Evolutionary conservation across 1,140 invertebrate species (phyloP).

Genomic region (Hypothenemus hampei): DNA sequence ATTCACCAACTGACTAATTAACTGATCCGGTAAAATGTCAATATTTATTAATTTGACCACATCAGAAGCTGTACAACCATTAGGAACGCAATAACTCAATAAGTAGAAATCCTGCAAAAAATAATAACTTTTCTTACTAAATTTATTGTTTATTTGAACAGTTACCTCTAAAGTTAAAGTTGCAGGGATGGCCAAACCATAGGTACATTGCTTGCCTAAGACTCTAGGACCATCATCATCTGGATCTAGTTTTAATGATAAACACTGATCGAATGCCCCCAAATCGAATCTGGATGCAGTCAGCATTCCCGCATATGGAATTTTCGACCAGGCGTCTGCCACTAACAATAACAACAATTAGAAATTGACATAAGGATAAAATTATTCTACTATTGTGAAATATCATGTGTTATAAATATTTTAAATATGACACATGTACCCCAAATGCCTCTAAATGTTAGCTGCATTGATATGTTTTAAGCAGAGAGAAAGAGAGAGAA

Average conservation of each 20-base stretch:
- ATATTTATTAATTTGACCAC: slow-evolving; percentile 17
- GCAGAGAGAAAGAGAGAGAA: too few relatives aligned
- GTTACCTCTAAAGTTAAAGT: not conserved
- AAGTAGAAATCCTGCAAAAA: slow-evolving; percentile 18
- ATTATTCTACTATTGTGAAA: too few relatives aligned
- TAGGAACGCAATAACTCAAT: slow-evolving; percentile 21
- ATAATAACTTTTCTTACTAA: not conserved
- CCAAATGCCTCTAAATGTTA: too few relatives aligned
- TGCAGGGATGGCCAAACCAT: slow-evolving; percentile 9
- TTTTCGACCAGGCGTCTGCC: slow-evolving; percentile 27
- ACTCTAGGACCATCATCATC: slow-evolving; percentile 12
- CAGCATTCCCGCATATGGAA: slow-evolving; percentile 25
- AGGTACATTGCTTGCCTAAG: slow-evolving; percentile 28
- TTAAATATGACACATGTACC: too few relatives aligned
- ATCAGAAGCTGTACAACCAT: slow-evolving; percentile 18
- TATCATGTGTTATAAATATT: too few relatives aligned
- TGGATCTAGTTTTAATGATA: slow-evolving; percentile 9
- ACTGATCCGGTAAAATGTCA: not conserved
- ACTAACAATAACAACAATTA: too few relatives aligned
- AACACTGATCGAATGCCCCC: slow-evolving; percentile 30
- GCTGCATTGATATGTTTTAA: too few relatives aligned
- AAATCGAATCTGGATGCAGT: slow-evolving; percentile 9
- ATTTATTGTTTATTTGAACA: not conserved
- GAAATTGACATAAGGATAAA: too few relatives aligned
- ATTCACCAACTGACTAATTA: slow-evolving; percentile 3